Conservation (phyloP, 2,113 vertebrate genomes). For the Centrocercus urophasianus region DNA sequence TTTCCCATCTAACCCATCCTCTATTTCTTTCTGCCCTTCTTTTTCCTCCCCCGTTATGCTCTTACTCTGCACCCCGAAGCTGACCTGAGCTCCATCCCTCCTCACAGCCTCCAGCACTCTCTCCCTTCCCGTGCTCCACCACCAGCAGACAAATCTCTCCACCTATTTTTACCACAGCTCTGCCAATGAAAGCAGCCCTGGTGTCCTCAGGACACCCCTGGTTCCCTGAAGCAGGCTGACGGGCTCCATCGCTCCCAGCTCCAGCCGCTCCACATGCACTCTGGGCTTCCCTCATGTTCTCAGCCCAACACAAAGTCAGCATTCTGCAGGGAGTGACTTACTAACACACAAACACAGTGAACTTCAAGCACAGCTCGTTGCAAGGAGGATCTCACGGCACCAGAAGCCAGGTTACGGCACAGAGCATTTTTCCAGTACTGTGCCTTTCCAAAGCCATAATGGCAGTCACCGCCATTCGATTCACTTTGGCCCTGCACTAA, state of each 20-base stretch:
- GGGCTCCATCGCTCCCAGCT: neutral
- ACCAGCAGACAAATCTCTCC: neutral
- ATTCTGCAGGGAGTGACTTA: neutral
- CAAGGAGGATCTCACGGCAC: neutral
- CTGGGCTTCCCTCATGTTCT: neutral
- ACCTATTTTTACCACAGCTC: neutral
- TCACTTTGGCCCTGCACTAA: neutral
- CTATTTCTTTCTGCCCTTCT: neutral
- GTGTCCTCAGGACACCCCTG: neutral
- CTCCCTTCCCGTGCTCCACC: neutral
- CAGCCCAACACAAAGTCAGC: neutral
- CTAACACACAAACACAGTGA: neutral
- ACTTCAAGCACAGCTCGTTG: neutral
- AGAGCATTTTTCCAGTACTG: neutral
- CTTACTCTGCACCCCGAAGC: neutral
- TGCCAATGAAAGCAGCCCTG: neutral
- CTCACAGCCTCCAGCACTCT: neutral
- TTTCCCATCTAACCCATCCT: neutral
- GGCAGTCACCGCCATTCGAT: neutral
- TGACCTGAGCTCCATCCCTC: neutral
- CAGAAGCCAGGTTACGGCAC: neutral
- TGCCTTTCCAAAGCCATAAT: neutral
- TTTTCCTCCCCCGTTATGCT: neutral
- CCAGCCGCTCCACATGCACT: neutral
- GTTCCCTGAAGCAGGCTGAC: neutral